Base-by-base conservation (phyloP, 2,888 invertebrate genomes). In the Calameuta pallipes region DNA sequence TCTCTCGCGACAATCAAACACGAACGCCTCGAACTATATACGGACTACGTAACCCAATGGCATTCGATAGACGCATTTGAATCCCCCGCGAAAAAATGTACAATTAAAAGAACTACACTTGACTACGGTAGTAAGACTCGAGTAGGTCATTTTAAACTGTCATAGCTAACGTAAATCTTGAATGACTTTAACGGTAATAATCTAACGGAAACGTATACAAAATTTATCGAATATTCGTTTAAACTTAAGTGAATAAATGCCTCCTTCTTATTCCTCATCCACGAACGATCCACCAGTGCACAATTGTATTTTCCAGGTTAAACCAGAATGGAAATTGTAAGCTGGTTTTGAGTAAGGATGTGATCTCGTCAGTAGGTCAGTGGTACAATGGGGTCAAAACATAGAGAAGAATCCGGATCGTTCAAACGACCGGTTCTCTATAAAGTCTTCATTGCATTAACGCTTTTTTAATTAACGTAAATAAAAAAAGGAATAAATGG, bases 301-400 rank as follows among this genome's bases (percentile, higher is more conserved):
- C 41, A 23, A 56, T 56, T 15, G 41, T 2, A 56, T 56, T 56
- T 56, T 56, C 23, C 41, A 56, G 41, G 41, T 56, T 56, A 56
- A 56, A 56, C 41, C 41, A 23, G 41, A 56, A 56, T 56, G 41
- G 41, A 56, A 56, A 56, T 9, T 56, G 41, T 56, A 56, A 56
- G 41, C 23, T 56, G 23, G 23, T 23, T 56, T 56, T 23, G 23
- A 56, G 41, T 56, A 56, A 56, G 23, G 41, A 13, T 71, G 31
- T 31, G 80, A 82, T 82, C 30, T 30, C 82, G 82, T 80, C 82
- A 86, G 86, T 86, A 85, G 86, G 86, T 86, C 86, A 86, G 86
- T 85, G 85, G 83, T 84, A 73, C 85, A 86, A 86, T 80, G 85
- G 23, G 41, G 41, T 56, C 41, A 56, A 6, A 56, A 56, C 41